Evolutionary conservation across 2,113 vertebrate genomes (phyloP).

Genomic region (Picathartes gymnocephalus): DNA sequence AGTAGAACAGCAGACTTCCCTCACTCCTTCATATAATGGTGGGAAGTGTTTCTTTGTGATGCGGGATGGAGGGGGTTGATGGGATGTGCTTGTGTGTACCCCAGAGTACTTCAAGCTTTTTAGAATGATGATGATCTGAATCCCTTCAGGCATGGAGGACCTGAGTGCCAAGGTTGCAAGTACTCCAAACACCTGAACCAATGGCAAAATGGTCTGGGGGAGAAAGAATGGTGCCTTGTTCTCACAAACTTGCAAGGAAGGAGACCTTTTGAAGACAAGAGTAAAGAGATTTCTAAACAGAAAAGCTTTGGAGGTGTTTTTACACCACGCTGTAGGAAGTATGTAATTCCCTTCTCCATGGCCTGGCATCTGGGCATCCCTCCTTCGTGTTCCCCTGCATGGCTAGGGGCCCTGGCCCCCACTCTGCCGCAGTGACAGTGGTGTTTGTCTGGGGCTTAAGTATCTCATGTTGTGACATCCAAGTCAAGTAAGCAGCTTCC

Average conservation of each 20-base stretch:
- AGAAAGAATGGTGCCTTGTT: background rate
- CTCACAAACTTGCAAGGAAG: background rate
- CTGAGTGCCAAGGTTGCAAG: background rate
- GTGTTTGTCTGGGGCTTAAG: background rate
- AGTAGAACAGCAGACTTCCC: background rate
- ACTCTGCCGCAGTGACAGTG: accelerated
- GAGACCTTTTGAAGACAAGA: background rate
- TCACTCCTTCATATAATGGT: background rate
- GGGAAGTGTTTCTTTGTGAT: background rate
- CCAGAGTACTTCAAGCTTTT: background rate
- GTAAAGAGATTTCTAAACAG: background rate
- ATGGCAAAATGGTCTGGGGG: background rate
- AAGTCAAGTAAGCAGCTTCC: background rate
- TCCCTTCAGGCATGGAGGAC: background rate
- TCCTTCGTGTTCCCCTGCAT: background rate
- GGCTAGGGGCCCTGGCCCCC: accelerated
- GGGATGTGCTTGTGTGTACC: background rate
- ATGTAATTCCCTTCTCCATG: background rate
- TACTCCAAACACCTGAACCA: background rate
- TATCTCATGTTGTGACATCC: accelerated
- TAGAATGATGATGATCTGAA: background rate
- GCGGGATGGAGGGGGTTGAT: background rate
- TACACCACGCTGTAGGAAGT: background rate
- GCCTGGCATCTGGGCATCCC: background rate
- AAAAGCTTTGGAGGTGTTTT: background rate